Evolutionary conservation across 2,797 vertebrate genomes (phyloP).

Genomic region (Syngnathus acus): DNA sequence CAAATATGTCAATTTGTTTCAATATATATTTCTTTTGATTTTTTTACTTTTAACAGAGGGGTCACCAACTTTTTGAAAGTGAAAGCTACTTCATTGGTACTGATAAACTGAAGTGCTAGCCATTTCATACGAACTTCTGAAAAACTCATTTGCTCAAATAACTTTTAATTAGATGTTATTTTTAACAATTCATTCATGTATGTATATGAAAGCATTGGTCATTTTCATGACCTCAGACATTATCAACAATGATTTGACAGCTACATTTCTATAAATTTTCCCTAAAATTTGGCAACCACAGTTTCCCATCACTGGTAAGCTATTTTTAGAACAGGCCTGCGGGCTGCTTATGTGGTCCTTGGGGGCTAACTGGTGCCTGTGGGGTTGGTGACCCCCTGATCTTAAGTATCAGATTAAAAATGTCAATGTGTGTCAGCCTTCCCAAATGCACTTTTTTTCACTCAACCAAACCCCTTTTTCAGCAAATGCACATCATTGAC

Average conservation of each 20-base stretch:
- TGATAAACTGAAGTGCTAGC: not conserved
- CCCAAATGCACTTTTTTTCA: not conserved
- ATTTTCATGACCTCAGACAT: too few relatives aligned
- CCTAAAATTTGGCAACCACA: not conserved
- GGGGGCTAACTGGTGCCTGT: not conserved
- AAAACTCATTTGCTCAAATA: not conserved
- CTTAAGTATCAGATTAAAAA: not conserved
- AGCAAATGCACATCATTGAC: constrained; percentile 52
- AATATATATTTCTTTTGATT: too few relatives aligned
- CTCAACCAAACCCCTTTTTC: not conserved
- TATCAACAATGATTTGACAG: too few relatives aligned
- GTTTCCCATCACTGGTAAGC: not conserved
- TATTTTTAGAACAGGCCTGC: not conserved
- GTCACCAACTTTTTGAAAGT: not conserved
- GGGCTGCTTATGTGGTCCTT: not conserved
- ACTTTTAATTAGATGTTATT: not conserved
- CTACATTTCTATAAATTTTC: too few relatives aligned
- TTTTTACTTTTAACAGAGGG: too few relatives aligned
- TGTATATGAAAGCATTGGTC: too few relatives aligned
- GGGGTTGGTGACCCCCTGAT: not conserved
- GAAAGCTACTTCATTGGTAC: not conserved
- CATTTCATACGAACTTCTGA: not conserved
- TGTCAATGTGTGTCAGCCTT: not conserved
- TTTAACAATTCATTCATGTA: too few relatives aligned
- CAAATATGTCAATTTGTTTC: not conserved